phyloP scores from a whole-genome alignment of 2,113 vertebrate species.

The Elaphurus davidianus region DNA sequence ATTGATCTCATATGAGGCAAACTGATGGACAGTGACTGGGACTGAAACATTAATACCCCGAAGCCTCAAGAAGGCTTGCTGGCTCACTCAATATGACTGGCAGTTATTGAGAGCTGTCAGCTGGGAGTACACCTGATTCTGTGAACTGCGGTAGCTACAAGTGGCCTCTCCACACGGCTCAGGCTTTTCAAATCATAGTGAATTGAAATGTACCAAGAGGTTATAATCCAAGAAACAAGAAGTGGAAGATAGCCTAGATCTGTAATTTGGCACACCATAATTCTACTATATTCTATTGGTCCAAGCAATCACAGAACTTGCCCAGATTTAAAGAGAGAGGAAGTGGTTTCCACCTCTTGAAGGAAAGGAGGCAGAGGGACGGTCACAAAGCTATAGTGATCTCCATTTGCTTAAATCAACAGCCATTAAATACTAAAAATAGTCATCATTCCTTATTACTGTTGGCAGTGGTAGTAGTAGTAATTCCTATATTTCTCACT shows the following conservation, averaged over 20 bases:
- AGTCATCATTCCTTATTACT: background rate
- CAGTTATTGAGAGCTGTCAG: background rate
- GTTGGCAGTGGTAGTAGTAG: background rate
- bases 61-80: background rate
- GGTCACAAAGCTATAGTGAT: background rate
- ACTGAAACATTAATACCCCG: background rate
- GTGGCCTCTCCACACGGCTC: background rate
- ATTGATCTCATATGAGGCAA: background rate
- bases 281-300: background rate
- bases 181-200: background rate
- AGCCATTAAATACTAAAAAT: background rate
- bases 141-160: background rate
- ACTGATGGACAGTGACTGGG: background rate
- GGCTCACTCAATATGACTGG: background rate
- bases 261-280: background rate
- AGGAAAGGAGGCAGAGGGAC: background rate
- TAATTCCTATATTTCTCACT: background rate
- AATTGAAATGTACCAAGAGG: background rate
- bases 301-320: background rate
- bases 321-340: background rate
- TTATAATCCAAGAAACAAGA: background rate
- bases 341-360: background rate
- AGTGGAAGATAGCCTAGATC: background rate
- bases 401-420: background rate
- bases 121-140: background rate